Evolutionary conservation across 2,888 invertebrate species (phyloP).

Genomic region (Ganaspis brasiliensis): DNA sequence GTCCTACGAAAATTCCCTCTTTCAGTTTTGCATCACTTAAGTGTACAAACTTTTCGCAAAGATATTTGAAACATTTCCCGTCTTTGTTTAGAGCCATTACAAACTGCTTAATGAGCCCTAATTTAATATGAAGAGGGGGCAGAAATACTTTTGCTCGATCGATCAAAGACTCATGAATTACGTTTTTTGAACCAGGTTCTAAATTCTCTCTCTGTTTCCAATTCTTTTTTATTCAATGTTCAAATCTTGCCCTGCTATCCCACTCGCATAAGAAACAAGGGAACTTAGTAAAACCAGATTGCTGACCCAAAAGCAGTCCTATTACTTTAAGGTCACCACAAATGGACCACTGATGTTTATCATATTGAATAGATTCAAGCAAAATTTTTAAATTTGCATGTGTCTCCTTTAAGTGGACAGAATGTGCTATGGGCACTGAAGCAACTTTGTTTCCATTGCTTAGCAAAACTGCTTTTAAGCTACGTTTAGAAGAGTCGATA

Average conservation of each 20-base stretch:
- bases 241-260: slow-evolving; percentile 1
- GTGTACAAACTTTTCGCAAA: not conserved
- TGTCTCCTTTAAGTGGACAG: not conserved
- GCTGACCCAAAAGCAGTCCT: slow-evolving; percentile 19
- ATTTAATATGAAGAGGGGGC: slow-evolving; percentile 46
- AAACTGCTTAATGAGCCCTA: not conserved
- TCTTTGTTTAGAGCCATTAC: not conserved
- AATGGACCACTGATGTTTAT: slow-evolving; percentile 7
- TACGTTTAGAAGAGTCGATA: slow-evolving; percentile 56
- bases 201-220: slow-evolving; percentile 8
- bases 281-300: not conserved
- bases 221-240: not conserved
- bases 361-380: slow-evolving; percentile 13
- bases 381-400: slow-evolving; percentile 8
- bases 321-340: slow-evolving; percentile 17
- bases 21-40: slow-evolving; percentile 2
- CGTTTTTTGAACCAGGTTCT: slow-evolving; percentile 42
- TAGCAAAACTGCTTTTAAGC: slow-evolving; percentile 52
- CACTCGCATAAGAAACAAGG: not conserved
- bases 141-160: slow-evolving; percentile 26
- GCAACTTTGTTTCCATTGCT: slow-evolving; percentile 50
- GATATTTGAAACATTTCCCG: not conserved
- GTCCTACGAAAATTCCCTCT: slow-evolving; percentile 8
- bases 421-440: not conserved
- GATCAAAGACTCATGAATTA: slow-evolving; percentile 23